A percentile compares a stretch with the other conserved stretches of the same genome.
These are phyloP conservation scores for Clanis bilineata DNA, from an alignment of 2,888 invertebrate species.

Conservation along the genomic window DNA sequence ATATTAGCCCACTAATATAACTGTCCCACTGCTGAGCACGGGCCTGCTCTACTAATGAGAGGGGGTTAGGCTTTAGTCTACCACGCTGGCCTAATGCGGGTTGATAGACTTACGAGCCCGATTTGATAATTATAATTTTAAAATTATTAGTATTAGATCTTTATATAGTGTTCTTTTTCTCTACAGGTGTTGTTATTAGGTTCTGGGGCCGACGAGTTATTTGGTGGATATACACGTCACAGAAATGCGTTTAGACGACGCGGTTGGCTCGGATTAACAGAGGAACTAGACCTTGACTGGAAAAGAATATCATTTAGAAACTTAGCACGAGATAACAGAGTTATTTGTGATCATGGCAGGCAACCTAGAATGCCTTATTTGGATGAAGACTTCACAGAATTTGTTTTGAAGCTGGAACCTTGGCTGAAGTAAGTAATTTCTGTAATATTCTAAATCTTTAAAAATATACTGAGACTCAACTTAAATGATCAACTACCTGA, in stretches of 20 bases:
- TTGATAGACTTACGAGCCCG: too few relatives aligned
- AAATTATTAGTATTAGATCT: too few relatives aligned
- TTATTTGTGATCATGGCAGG: constrained; percentile 94
- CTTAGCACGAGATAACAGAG: constrained; percentile 96
- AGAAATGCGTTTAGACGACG: constrained; percentile 85
- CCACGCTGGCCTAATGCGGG: too few relatives aligned
- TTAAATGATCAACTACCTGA: too few relatives aligned
- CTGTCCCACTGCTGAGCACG: too few relatives aligned
- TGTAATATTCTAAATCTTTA: neutral
- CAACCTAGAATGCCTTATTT: constrained; percentile 91
- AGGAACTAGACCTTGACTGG: constrained; percentile 90
- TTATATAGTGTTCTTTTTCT: neutral
- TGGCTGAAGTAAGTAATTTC: constrained; percentile 83
- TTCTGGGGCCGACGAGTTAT: constrained; percentile 98
- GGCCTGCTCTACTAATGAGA: too few relatives aligned
- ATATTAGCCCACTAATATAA: too few relatives aligned
- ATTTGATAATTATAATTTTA: too few relatives aligned
- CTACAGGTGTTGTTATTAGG: constrained; percentile 90
- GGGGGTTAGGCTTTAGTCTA: too few relatives aligned
- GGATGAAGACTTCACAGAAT: constrained; percentile 87
- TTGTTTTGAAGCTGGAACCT: constrained; percentile 83
- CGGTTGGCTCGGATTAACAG: constrained; percentile 78
- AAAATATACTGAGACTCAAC: too few relatives aligned
- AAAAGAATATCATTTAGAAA: constrained; percentile 93
- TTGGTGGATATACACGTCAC: constrained; percentile 97